A percentile compares a stretch with the other conserved stretches of the same genome.
phyloP scores from a whole-genome alignment of 1,140 invertebrate genomes.

The Notospermus geniculatus region DNA sequence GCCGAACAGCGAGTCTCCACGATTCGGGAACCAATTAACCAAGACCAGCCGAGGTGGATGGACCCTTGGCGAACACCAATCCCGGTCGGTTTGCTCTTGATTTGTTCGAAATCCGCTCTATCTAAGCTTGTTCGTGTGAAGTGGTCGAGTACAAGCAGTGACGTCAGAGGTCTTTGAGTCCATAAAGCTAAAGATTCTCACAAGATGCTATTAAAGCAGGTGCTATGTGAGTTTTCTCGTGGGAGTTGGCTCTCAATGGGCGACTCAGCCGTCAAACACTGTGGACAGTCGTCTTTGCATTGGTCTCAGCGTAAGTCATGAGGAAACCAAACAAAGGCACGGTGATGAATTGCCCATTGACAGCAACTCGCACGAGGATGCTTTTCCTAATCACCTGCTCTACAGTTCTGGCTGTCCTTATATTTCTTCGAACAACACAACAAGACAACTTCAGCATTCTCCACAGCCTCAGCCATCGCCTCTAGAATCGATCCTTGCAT shows the following conservation, averaged over 20 bases:
- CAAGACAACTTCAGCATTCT: conserved; percentile 39
- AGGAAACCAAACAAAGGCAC: conserved; percentile 5
- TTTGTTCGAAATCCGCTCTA: neutral
- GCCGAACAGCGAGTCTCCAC: neutral
- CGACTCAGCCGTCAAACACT: too few relatives aligned
- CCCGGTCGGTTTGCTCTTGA: neutral
- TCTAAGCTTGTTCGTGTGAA: too few relatives aligned
- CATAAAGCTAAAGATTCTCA: too few relatives aligned
- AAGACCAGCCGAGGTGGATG: neutral
- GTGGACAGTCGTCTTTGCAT: too few relatives aligned
- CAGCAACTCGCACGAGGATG: neutral
- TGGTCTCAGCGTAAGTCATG: too few relatives aligned
- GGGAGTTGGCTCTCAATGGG: too few relatives aligned
- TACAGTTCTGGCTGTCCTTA: conserved; percentile 48
- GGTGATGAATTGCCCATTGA: too few relatives aligned
- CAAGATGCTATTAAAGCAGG: too few relatives aligned
- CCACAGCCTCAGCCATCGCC: conserved; percentile 51
- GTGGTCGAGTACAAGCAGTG: too few relatives aligned
- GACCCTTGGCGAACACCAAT: neutral
- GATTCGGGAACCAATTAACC: neutral
- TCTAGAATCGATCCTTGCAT: conserved; percentile 45
- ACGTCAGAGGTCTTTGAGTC: too few relatives aligned
- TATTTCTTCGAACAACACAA: conserved; percentile 49
- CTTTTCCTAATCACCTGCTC: conserved; percentile 35
- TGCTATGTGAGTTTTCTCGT: too few relatives aligned